phyloP scores from a whole-genome alignment of 2,888 invertebrate species.

The Coelopa pilipes region DNA sequence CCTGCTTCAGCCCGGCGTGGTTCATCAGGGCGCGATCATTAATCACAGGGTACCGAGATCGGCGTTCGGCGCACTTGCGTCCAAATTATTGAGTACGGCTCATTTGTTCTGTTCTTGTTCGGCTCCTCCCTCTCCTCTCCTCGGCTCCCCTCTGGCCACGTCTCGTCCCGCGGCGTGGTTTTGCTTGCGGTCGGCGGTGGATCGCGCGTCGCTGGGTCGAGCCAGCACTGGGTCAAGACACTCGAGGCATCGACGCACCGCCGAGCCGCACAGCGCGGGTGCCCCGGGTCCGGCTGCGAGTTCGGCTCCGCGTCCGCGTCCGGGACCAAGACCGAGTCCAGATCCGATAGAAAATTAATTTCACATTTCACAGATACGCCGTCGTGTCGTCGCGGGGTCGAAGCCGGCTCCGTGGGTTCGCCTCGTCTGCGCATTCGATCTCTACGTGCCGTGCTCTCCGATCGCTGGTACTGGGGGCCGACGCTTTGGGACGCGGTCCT shows the following conservation, averaged over 20 bases:
- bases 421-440: too few species aligned
- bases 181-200: neutral
- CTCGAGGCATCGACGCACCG: slow-evolving; percentile 4
- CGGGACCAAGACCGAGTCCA: neutral
- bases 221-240: neutral
- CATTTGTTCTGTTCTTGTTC: neutral
- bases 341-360: slow-evolving; percentile 14
- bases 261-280: neutral
- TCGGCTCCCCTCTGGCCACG: too few species aligned
- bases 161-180: neutral
- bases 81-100: neutral
- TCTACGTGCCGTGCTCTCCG: neutral
- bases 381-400: neutral
- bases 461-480: neutral
- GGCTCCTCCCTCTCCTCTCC: too few species aligned
- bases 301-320: neutral
- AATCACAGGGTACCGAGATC: neutral
- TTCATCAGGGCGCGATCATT: neutral
- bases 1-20: neutral
- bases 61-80: neutral
- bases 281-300: neutral
- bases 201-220: neutral
- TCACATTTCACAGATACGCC: slow-evolving; percentile 20
- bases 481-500: neutral
- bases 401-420: too few species aligned